phyloP scores from a whole-genome alignment of 2,888 invertebrate species.

The Brachypalpus laphriformis region DNA sequence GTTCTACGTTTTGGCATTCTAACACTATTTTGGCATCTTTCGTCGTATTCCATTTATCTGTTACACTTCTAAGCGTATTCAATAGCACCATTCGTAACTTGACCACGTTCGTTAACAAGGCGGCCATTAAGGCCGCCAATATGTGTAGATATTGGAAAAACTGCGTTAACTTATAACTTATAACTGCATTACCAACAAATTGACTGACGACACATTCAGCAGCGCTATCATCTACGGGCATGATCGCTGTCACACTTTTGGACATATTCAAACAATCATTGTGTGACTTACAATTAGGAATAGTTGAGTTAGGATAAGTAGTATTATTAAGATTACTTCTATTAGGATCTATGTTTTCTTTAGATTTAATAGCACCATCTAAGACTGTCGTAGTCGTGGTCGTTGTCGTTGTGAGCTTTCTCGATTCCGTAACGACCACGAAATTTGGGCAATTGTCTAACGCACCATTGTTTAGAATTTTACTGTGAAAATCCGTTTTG shows the following conservation, averaged over 20 bases:
- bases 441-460: slow-evolving; percentile 54
- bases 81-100: slow-evolving; percentile 57
- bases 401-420: slow-evolving; percentile 48
- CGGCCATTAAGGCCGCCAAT: neutral
- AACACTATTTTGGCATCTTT: slow-evolving; percentile 49
- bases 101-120: slow-evolving; percentile 9
- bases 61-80: slow-evolving; percentile 49
- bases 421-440: slow-evolving; percentile 9
- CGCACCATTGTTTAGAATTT: slow-evolving; percentile 40
- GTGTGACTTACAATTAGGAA: slow-evolving; percentile 49
- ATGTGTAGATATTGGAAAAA: slow-evolving; percentile 14
- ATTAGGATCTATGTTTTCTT: slow-evolving; percentile 50
- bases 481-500: slow-evolving; percentile 29
- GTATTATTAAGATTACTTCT: slow-evolving; percentile 26
- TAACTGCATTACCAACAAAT: slow-evolving; percentile 34
- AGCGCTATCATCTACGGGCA: neutral
- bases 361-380: slow-evolving; percentile 77
- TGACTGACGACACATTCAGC: slow-evolving; percentile 40
- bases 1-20: slow-evolving; percentile 50
- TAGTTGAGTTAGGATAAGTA: slow-evolving; percentile 59
- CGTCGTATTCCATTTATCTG: neutral
- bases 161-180: slow-evolving; percentile 24
- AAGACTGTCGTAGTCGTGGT: slow-evolving; percentile 71
- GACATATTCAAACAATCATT: slow-evolving; percentile 46
- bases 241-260: slow-evolving; percentile 18